Evolutionary conservation across 2,797 vertebrate genomes (phyloP).

Genomic region (Gymnothorax javanicus): DNA sequence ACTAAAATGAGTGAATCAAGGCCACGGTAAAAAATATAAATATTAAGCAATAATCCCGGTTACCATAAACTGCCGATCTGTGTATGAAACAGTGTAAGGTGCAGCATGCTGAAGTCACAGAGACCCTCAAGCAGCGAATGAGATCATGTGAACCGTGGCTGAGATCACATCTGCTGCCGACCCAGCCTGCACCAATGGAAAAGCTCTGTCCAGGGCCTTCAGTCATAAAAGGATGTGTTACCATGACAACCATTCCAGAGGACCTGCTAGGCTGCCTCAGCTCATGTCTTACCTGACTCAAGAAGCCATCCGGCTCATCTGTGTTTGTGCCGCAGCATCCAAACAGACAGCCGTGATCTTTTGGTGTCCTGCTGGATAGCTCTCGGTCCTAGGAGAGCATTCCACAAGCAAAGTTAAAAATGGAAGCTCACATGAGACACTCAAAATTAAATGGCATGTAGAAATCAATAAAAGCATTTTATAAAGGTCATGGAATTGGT

Average conservation of each 20-base stretch:
- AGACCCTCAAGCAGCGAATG: no score
- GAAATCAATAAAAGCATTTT: background rate
- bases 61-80: background rate
- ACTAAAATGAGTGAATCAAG: background rate
- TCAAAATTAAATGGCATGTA: background rate
- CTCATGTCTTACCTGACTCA: slow-evolving; percentile 55
- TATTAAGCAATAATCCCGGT: background rate
- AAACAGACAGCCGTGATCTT: slow-evolving; percentile 67
- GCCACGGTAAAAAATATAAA: background rate
- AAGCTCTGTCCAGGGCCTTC: background rate
- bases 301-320: slow-evolving; percentile 47
- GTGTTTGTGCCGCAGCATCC: slow-evolving; percentile 63
- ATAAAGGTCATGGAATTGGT: background rate
- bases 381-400: slow-evolving; percentile 50
- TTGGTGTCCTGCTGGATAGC: slow-evolving; percentile 59
- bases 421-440: background rate
- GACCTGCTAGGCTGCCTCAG: background rate
- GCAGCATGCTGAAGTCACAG: background rate
- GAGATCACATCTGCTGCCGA: background rate
- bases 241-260: slow-evolving; percentile 11
- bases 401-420: background rate
- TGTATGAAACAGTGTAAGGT: background rate
- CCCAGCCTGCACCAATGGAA: background rate
- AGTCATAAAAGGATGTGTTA: background rate
- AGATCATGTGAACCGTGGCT: background rate